A percentile compares a stretch with the other conserved stretches of the same genome.
Evolutionary conservation across 2,888 invertebrate species (phyloP).

Genomic region (Drosophila barbarae): DNA sequence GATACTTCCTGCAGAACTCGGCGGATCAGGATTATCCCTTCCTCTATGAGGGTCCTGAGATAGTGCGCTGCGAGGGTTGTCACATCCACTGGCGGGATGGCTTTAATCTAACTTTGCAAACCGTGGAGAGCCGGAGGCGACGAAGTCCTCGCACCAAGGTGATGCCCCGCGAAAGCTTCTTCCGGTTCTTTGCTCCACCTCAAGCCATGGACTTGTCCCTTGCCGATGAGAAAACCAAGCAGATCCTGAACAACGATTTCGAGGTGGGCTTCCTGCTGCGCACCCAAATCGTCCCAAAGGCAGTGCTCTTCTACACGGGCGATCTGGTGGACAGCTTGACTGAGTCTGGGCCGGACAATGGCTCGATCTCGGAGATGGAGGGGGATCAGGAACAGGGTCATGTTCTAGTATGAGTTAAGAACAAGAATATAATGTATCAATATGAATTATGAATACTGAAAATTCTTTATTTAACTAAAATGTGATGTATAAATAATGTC

Average conservation of each 20-base stretch:
- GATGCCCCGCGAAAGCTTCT: conserved; percentile 62
- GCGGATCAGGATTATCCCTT: conserved; percentile 62
- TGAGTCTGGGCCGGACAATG: conserved; percentile 40
- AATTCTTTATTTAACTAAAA: background rate
- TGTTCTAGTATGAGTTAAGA: background rate
- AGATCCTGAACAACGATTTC: conserved; percentile 56
- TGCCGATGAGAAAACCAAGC: conserved; percentile 62
- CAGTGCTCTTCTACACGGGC: conserved; percentile 62
- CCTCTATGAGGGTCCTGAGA: conserved; percentile 62
- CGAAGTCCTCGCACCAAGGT: conserved; percentile 53
- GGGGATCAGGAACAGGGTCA: conserved; percentile 23
- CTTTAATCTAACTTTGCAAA: conserved; percentile 53
- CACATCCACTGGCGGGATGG: conserved; percentile 63
- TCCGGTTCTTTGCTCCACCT: conserved; percentile 62
- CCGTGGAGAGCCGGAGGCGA: conserved; percentile 44
- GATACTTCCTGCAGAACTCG: conserved; percentile 56
- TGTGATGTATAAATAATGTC: no score
- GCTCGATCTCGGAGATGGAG: conserved; percentile 42
- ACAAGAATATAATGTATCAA: background rate
- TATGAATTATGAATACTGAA: background rate
- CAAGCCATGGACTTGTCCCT: conserved; percentile 54
- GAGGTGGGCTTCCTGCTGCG: conserved; percentile 62
- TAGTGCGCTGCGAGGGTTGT: conserved; percentile 63
- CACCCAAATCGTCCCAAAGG: conserved; percentile 64
- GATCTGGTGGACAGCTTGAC: conserved; percentile 57